Evolutionary conservation across 2,888 invertebrate species (phyloP), one percentile per base, ranked within the genome.

Genomic region (Homarus gammarus): DNA sequence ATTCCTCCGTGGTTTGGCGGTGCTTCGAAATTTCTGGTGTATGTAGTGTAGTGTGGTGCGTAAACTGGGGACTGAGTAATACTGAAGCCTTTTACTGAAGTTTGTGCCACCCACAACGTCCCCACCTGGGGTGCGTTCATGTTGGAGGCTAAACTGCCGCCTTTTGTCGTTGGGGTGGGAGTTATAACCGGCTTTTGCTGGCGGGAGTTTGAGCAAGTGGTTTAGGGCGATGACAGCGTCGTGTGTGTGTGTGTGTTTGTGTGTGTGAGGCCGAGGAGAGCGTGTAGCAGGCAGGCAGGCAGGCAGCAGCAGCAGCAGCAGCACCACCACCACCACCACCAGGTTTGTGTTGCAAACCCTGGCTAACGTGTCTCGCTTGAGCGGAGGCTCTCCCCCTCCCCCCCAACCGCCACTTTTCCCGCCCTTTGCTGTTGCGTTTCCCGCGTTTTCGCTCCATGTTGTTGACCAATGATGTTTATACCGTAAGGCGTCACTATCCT

Each of bases 251-350:
- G 64, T 3, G 64, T 64, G 8, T 27, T 8, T 27, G 64, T 27
- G 64, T 64, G 64, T 3, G 64, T 27, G 64, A 64, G 64, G 64
- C 64, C 64, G 5, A 3, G 64, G 64, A 64, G 64, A 64, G 64
- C 12, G 64, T 64, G 64, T 64, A 64, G 64, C 64, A 64, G 64
- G 64, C 64, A n/a, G n/a, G n/a, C n/a, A n/a, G n/a, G n/a, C n/a
- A n/a, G n/a, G n/a, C n/a, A n/a, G n/a, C n/a, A n/a, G n/a, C n/a
- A n/a, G n/a, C n/a, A n/a, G n/a, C n/a, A n/a, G n/a, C n/a, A n/a
- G n/a, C n/a, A n/a, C n/a, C n/a, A n/a, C n/a, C n/a, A n/a, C n/a
- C n/a, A n/a, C n/a, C n/a, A n/a, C n/a, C n/a, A n/a, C n/a, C n/a
- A n/a, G n/a, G n/a, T n/a, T 64, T 64, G 64, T 64, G 64, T 64